A percentile compares a stretch with the other conserved stretches of the same genome.
Evolutionary conservation across 2,888 invertebrate species (phyloP).

Genomic region (Agrotis segetum): DNA sequence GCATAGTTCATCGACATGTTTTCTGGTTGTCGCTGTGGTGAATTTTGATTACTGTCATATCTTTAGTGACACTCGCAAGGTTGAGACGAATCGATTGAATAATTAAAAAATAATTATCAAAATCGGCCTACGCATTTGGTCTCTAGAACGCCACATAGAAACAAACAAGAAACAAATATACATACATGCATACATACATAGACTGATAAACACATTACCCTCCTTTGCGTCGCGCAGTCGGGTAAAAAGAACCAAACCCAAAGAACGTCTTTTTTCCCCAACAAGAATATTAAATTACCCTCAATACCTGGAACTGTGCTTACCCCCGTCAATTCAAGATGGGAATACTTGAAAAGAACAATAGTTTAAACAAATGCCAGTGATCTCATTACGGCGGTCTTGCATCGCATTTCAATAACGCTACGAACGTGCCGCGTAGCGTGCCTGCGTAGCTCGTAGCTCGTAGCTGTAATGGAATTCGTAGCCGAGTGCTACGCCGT

Average conservation of each 20-base stretch:
- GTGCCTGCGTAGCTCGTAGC: constrained; percentile 60
- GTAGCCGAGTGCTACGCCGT: constrained; percentile 55
- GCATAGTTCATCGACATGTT: too few species aligned
- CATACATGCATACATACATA: too few species aligned
- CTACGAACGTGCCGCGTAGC: constrained; percentile 57
- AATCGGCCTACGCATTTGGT: too few species aligned
- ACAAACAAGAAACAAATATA: too few species aligned
- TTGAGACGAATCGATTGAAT: too few species aligned
- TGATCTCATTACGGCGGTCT: constrained; percentile 53
- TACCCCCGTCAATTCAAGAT: constrained; percentile 1
- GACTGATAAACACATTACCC: too few species aligned
- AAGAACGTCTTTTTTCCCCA: neutral
- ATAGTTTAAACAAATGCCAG: constrained; percentile 54
- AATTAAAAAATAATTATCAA: too few species aligned
- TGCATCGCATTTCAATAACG: constrained; percentile 59
- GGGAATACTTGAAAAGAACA: constrained; percentile 45
- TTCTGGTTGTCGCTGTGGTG: too few species aligned
- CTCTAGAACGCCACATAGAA: too few species aligned
- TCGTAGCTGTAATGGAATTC: constrained; percentile 65
- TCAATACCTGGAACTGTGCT: neutral
- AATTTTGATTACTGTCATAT: too few species aligned
- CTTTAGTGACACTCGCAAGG: too few species aligned
- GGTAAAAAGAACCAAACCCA: neutral
- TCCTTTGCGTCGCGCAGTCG: too few species aligned
- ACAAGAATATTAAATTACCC: neutral